Percentiles rank a stretch among this genome's conserved stretches.
Conservation (phyloP, 2,797 vertebrate genomes). For the Poecilia wingei region DNA sequence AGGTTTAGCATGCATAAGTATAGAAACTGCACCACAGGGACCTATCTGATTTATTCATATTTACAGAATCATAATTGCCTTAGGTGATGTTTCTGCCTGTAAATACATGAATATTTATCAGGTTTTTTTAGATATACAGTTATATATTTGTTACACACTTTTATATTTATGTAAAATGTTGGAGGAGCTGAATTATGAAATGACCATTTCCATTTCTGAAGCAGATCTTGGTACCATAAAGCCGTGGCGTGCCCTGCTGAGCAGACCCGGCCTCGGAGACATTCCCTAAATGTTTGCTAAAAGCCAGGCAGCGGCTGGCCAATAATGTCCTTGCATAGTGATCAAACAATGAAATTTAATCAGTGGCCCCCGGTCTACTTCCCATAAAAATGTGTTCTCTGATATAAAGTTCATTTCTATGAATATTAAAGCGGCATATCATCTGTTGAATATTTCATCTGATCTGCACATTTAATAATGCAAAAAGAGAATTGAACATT, state of each 20-base stretch:
- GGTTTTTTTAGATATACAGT: constrained; percentile 45
- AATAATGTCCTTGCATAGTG: constrained; percentile 75
- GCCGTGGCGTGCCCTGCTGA: constrained; percentile 33
- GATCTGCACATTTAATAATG: constrained; percentile 84
- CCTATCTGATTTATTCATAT: constrained; percentile 75
- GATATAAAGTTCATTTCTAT: constrained; percentile 87
- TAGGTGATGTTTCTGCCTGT: constrained; percentile 65
- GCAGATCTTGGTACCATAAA: constrained; percentile 43
- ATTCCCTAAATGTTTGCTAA: constrained; percentile 72
- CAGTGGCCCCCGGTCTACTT: constrained; percentile 77
- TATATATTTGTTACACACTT: constrained; percentile 41
- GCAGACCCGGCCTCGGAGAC: constrained; percentile 41
- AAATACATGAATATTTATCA: constrained; percentile 77
- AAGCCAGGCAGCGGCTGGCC: constrained; percentile 49
- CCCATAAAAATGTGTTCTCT: constrained; percentile 82
- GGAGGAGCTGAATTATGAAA: constrained; percentile 30
- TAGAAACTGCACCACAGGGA: constrained; percentile 63
- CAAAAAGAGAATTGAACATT: constrained; percentile 78
- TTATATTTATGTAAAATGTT: constrained; percentile 38
- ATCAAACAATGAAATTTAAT: constrained; percentile 86
- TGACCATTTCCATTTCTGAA: constrained; percentile 25
- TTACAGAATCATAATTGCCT: constrained; percentile 69
- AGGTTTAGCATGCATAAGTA: constrained; percentile 50
- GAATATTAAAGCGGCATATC: constrained; percentile 84
- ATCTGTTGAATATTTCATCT: constrained; percentile 85